A percentile compares a stretch with the other conserved stretches of the same genome.
These are phyloP conservation scores for Sarcophaga carnaria DNA, from an alignment of 2,888 invertebrate genomes.

Conservation along the genomic window DNA sequence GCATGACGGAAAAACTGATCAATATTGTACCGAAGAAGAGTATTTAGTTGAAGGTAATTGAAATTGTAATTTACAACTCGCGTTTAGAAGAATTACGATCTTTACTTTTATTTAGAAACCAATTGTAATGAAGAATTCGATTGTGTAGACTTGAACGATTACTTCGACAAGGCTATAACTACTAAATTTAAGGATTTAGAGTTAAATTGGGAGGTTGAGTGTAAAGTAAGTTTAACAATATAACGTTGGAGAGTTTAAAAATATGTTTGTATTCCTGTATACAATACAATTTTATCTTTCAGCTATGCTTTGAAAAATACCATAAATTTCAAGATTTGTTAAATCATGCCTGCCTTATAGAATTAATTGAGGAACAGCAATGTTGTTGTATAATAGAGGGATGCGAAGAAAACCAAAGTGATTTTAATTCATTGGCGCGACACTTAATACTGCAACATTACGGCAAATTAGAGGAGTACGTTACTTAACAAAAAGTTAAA, in stretches of 20 bases:
- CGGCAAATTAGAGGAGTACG: conserved; percentile 74
- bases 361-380: conserved; percentile 62
- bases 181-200: conserved; percentile 74
- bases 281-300: background rate
- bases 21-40: conserved; percentile 45
- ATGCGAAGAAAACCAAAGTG: conserved; percentile 68
- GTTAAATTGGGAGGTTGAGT: conserved; percentile 73
- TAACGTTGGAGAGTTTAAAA: background rate
- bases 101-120: conserved; percentile 33
- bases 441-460: conserved; percentile 78
- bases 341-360: conserved; percentile 65
- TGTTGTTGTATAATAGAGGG: conserved; percentile 75
- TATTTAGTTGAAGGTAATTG: conserved; percentile 59
- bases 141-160: conserved; percentile 71
- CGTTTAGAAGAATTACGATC: background rate
- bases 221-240: conserved; percentile 69
- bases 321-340: conserved; percentile 72
- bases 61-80: background rate
- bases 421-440: conserved; percentile 73
- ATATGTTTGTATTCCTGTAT: background rate
- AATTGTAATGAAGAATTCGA: conserved; percentile 57
- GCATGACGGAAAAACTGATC: background rate
- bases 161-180: conserved; percentile 73
- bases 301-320: conserved; percentile 71
- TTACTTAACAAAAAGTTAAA: background rate